These are phyloP conservation scores for Ictalurus punctatus DNA, from an alignment of 2,113 vertebrate species.

Conservation along the genomic window DNA sequence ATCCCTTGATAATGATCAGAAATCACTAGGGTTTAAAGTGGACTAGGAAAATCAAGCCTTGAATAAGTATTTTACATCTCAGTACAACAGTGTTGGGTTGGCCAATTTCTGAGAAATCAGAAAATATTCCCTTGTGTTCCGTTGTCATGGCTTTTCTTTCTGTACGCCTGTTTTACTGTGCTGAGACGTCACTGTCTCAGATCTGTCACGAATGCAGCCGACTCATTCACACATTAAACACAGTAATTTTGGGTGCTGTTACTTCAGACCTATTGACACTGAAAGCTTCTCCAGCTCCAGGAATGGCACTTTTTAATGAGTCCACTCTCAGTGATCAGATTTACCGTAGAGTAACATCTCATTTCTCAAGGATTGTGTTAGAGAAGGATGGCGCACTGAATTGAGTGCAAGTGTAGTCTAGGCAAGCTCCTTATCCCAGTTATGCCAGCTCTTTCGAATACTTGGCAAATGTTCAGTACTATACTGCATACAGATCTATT, in stretches of 20 bases:
- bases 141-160: slow-evolving; percentile 69
- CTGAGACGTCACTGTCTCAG: not conserved
- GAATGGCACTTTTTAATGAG: not conserved
- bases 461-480: not conserved
- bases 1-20: not conserved
- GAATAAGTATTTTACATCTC: not conserved
- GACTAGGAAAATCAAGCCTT: not conserved
- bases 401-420: not conserved
- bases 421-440: not conserved
- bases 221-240: slow-evolving; percentile 31
- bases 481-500: not conserved
- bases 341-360: not conserved
- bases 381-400: too few relatives aligned
- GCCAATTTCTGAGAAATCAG: not conserved
- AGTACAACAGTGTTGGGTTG: not conserved
- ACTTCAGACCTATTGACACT: not conserved
- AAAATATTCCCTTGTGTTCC: slow-evolving; percentile 50
- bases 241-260: not conserved
- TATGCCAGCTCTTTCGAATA: not conserved
- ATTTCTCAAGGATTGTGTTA: not conserved
- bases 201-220: not conserved
- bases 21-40: not conserved
- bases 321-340: not conserved
- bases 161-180: slow-evolving; percentile 32
- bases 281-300: not conserved